These are phyloP conservation scores for Agelastica alni DNA, from an alignment of 2,888 invertebrate species.

Conservation along the genomic window DNA sequence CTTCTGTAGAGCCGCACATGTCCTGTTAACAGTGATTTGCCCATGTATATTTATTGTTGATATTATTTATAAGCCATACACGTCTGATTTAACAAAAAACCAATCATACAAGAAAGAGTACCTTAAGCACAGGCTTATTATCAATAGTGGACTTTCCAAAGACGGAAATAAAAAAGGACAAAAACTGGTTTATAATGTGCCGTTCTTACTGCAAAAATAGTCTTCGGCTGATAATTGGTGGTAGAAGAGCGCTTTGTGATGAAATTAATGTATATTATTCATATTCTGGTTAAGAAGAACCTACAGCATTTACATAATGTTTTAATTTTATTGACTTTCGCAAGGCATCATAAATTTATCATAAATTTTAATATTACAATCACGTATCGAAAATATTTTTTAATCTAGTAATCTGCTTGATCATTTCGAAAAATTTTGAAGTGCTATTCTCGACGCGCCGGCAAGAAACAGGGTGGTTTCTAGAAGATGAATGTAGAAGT, in stretches of 20 bases:
- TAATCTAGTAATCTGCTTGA: too few species aligned
- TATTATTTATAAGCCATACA: slow-evolving; percentile 16
- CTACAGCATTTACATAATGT: too few species aligned
- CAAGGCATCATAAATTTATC: too few species aligned
- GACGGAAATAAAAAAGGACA: slow-evolving; percentile 14
- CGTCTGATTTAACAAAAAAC: slow-evolving; percentile 10
- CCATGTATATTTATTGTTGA: slow-evolving; percentile 18
- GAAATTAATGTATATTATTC: too few species aligned
- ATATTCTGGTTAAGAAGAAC: too few species aligned
- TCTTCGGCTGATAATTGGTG: slow-evolving; percentile 11
- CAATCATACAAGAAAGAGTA: slow-evolving; percentile 2
- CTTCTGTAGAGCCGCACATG: neutral
- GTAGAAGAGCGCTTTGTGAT: slow-evolving; percentile 3
- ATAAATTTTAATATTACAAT: too few species aligned
- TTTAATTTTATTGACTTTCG: too few species aligned
- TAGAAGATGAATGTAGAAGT: too few species aligned
- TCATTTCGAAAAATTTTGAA: too few species aligned
- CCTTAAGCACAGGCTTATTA: slow-evolving; percentile 7
- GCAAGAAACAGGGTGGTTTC: too few species aligned
- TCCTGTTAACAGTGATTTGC: slow-evolving; percentile 16
- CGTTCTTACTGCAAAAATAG: slow-evolving; percentile 10
- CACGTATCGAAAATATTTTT: too few species aligned
- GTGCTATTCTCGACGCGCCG: too few species aligned
- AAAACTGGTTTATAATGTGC: slow-evolving; percentile 9
- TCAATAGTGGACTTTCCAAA: slow-evolving; percentile 13